Conservation (phyloP, 2,888 invertebrate species). For the Yponomeuta malinellus region DNA sequence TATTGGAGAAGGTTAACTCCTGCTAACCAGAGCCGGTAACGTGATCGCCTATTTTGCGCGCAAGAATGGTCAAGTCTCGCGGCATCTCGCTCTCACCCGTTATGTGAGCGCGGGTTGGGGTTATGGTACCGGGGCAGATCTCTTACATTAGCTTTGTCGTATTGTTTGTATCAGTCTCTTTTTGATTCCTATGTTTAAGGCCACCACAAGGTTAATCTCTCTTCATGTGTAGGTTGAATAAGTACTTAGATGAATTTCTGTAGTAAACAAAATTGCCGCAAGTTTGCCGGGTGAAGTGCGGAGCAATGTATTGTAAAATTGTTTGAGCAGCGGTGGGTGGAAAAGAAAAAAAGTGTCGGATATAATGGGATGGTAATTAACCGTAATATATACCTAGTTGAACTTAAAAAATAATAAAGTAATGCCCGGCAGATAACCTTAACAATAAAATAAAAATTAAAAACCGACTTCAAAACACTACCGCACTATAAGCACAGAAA, state of each 20-base stretch:
- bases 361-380: background rate
- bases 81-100: too few species aligned
- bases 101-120: too few species aligned
- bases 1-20: background rate
- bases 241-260: background rate
- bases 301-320: slow-evolving; percentile 2
- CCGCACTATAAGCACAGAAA: too few species aligned
- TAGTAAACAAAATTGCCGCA: background rate
- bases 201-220: background rate
- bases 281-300: background rate
- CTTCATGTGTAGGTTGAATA: background rate
- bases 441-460: too few species aligned
- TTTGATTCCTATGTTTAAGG: too few species aligned
- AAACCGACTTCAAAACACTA: too few species aligned
- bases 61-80: too few species aligned
- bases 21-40: background rate
- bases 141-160: too few species aligned
- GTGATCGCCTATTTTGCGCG: too few species aligned
- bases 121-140: too few species aligned
- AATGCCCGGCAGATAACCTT: too few species aligned
- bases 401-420: background rate
- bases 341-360: background rate
- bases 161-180: too few species aligned
- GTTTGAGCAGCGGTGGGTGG: background rate
- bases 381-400: background rate